Conservation (phyloP, 2,113 vertebrate species). For the Sardina pilchardus region DNA sequence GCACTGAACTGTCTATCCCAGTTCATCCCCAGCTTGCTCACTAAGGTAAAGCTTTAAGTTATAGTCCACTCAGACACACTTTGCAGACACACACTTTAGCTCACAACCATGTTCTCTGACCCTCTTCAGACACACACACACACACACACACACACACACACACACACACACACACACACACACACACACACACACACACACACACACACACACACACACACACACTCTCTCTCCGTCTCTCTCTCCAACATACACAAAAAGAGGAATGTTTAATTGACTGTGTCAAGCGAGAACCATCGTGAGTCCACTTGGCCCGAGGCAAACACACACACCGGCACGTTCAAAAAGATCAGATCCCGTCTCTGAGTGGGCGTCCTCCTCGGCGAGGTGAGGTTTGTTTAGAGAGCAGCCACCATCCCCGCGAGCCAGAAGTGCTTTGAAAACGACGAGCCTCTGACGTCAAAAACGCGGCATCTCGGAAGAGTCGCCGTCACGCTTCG, state of each 20-base stretch:
- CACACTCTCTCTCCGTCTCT: conserved; percentile 27
- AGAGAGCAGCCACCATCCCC: conserved; percentile 53
- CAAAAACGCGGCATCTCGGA: conserved; percentile 47
- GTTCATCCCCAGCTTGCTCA: too few relatives aligned
- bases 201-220: conserved; percentile 36
- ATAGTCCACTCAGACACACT: too few relatives aligned
- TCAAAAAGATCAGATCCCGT: background rate
- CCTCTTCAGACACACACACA: too few relatives aligned
- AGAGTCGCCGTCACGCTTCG: conserved; percentile 46
- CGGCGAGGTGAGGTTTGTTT: conserved; percentile 53
- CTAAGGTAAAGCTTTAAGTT: too few relatives aligned
- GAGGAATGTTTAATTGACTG: background rate
- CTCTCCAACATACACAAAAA: conserved; percentile 26
- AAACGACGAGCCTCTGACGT: conserved; percentile 51
- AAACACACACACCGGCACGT: background rate
- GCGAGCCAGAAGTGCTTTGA: conserved; percentile 45
- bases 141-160: conserved; percentile 1
- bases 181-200: conserved; percentile 24
- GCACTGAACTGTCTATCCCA: too few relatives aligned
- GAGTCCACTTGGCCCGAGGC: background rate
- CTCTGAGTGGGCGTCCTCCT: background rate
- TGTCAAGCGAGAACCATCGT: conserved; percentile 2
- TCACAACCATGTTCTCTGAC: too few relatives aligned
- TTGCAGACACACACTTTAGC: too few relatives aligned
- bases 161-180: conserved; percentile 37